A percentile compares a stretch with the other conserved stretches of the same genome.
Evolutionary conservation across 2,113 vertebrate species (phyloP).

Genomic region (Neofelis nebulosa): DNA sequence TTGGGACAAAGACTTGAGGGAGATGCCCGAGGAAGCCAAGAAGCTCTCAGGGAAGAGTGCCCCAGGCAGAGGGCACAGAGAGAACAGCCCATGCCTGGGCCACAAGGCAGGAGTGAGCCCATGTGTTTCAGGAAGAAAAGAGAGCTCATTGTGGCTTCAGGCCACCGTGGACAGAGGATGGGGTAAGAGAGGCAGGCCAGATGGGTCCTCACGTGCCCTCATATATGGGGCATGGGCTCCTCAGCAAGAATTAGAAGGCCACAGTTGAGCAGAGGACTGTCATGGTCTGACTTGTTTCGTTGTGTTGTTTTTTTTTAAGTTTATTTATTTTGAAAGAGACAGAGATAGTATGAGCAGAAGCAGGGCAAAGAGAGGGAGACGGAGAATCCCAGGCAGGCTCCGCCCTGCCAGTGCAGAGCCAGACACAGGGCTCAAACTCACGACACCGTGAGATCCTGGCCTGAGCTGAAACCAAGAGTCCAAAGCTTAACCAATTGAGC

Average conservation of each 20-base stretch:
- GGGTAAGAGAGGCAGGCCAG: neutral
- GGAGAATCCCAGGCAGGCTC: too few species aligned
- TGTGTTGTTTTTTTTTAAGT: too few species aligned
- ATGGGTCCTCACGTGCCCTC: rapidly evolving
- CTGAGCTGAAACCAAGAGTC: too few species aligned
- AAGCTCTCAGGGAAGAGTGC: too few species aligned
- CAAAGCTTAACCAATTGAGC: too few species aligned
- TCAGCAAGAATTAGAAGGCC: neutral
- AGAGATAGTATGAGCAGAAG: too few species aligned
- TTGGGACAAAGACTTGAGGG: neutral
- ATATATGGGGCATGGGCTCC: neutral
- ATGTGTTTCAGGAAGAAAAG: neutral
- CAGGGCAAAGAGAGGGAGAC: too few species aligned
- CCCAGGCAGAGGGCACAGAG: neutral
- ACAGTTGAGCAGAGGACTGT: rapidly evolving
- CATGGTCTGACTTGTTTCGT: rapidly evolving
- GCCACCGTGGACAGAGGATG: neutral
- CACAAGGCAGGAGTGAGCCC: neutral
- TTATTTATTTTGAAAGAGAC: too few species aligned
- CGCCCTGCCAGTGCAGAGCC: too few species aligned
- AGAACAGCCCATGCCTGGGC: neutral
- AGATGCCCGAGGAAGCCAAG: neutral
- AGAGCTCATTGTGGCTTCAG: neutral
- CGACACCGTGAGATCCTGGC: too few species aligned
- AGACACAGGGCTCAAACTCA: too few species aligned